These are phyloP conservation scores for Parauchenoglanis punctatus DNA, from an alignment of 2,797 vertebrate genomes.

Conservation along the genomic window DNA sequence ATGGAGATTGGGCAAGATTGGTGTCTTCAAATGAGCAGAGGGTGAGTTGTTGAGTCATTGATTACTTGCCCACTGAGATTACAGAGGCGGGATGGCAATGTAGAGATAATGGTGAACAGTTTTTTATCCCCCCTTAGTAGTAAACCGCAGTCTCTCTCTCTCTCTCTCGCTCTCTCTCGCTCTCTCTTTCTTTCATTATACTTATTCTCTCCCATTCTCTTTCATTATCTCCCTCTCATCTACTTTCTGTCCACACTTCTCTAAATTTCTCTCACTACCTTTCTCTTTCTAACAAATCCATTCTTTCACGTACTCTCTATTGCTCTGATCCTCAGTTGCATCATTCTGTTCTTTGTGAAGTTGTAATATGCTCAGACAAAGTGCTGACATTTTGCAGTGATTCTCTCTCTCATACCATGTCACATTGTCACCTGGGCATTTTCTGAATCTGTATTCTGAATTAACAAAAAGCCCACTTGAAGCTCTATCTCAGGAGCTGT, in stretches of 20 bases:
- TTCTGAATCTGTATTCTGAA: conserved; percentile 34
- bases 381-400: conserved; percentile 36
- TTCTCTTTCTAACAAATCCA: conserved; percentile 15
- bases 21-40: conserved; percentile 47
- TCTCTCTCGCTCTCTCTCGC: conserved; percentile 15
- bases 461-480: conserved; percentile 38
- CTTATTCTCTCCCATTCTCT: background rate
- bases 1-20: conserved; percentile 51
- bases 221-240: background rate
- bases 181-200: background rate
- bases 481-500: conserved; percentile 20
- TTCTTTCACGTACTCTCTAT: background rate
- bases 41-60: conserved; percentile 59
- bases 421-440: conserved; percentile 35
- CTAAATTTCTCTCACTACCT: conserved; percentile 11
- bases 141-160: conserved; percentile 32
- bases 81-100: conserved; percentile 55
- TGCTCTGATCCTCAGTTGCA: conserved; percentile 23
- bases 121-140: conserved; percentile 4
- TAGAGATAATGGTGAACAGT: conserved; percentile 50
- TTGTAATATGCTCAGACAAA: conserved; percentile 35
- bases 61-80: conserved; percentile 61
- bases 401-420: conserved; percentile 43
- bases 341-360: conserved; percentile 26
- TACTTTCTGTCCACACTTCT: conserved; percentile 2